phyloP scores from a whole-genome alignment of 2,888 invertebrate species.

The Eubasilissa splendida region DNA sequence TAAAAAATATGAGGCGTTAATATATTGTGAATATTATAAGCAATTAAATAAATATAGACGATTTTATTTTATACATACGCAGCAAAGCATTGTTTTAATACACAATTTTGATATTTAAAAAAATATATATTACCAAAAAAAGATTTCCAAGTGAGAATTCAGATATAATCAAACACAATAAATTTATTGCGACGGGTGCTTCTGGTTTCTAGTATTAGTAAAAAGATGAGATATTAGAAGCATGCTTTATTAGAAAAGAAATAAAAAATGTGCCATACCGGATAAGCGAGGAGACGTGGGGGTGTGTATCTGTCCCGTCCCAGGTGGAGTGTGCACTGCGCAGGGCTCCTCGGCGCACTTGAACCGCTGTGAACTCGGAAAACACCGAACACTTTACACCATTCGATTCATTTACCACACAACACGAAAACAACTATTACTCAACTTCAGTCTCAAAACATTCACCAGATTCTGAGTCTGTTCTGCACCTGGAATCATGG shows the following conservation, averaged over 20 bases:
- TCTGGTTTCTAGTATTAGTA: no score
- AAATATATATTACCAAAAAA: no score
- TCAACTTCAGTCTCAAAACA: not conserved
- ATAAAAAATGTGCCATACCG: conserved; percentile 23
- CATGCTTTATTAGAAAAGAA: not conserved
- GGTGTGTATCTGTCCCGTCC: conserved; percentile 13
- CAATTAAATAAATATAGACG: no score
- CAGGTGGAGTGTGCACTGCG: conserved; percentile 23
- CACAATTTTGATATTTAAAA: no score
- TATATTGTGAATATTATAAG: no score
- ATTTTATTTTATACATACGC: no score
- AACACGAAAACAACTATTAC: conserved; percentile 14
- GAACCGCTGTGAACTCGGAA: conserved; percentile 41
- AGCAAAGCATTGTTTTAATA: no score
- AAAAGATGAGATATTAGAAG: not conserved
- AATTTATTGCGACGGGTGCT: no score
- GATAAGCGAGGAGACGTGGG: conserved; percentile 8
- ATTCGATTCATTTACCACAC: conserved; percentile 2
- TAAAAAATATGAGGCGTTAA: no score
- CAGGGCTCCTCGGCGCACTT: conserved; percentile 35
- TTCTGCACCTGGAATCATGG: not conserved
- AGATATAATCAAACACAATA: no score
- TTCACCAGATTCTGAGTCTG: no score
- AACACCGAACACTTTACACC: conserved; percentile 31
- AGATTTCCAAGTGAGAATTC: no score